A percentile compares a stretch with the other conserved stretches of the same genome.
phyloP scores from a whole-genome alignment of 2,113 vertebrate species.

The Pangasianodon gigas region DNA sequence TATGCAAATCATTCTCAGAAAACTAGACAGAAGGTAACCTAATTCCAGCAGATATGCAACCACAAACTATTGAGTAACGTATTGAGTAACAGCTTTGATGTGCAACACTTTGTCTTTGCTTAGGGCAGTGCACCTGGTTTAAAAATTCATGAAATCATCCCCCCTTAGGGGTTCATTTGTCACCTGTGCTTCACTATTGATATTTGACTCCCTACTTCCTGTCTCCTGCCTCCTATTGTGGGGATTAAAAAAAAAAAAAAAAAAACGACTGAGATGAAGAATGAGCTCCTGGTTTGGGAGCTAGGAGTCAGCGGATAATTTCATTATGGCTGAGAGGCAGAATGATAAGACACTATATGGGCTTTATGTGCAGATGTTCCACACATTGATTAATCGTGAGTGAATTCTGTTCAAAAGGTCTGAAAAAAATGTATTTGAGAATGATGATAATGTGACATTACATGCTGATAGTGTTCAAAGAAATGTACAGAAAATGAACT shows the following conservation, averaged over 20 bases:
- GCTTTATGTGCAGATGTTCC: neutral
- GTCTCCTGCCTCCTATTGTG: slow-evolving; percentile 24
- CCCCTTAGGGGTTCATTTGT: slow-evolving; percentile 49
- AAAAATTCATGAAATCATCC: slow-evolving; percentile 57
- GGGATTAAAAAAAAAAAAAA: neutral
- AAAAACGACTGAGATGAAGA: slow-evolving; percentile 15
- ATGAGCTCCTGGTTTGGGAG: slow-evolving; percentile 13
- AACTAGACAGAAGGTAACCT: slow-evolving; percentile 10
- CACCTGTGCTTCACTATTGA: slow-evolving; percentile 34
- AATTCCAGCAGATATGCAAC: slow-evolving; percentile 17
- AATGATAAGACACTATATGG: slow-evolving; percentile 5
- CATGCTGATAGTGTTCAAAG: neutral
- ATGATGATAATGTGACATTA: neutral
- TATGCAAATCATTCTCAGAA: slow-evolving; percentile 5
- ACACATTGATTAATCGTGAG: neutral
- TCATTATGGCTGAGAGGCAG: slow-evolving; percentile 15
- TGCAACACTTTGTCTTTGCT: slow-evolving; percentile 43
- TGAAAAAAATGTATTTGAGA: neutral
- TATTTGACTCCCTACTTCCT: slow-evolving; percentile 31
- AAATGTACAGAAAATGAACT: neutral
- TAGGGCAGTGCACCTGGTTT: slow-evolving; percentile 52
- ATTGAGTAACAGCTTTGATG: slow-evolving; percentile 52
- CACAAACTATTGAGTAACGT: slow-evolving; percentile 17
- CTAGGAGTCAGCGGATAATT: slow-evolving; percentile 26
- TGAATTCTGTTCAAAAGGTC: slow-evolving; percentile 3